phyloP scores from a whole-genome alignment of 2,888 invertebrate species.

The Trichogramma evanescens region DNA sequence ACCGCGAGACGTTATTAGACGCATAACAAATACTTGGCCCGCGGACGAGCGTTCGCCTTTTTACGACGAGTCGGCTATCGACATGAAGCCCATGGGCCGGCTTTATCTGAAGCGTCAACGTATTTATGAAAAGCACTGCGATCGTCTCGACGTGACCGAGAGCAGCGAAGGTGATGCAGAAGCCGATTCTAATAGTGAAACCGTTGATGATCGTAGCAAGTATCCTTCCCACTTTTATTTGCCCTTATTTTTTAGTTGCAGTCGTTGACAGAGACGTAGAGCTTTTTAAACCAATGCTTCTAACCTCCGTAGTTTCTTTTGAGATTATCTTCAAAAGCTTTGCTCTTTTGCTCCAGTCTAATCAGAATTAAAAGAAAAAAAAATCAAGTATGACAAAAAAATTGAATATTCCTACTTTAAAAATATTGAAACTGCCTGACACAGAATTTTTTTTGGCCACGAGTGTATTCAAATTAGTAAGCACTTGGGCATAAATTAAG shows the following conservation, averaged over 20 bases:
- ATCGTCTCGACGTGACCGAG: slow-evolving; percentile 53
- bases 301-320: neutral
- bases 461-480: too few species aligned
- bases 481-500: too few species aligned
- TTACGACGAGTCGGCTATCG: slow-evolving; percentile 59
- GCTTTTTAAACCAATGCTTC: neutral
- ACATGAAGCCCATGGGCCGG: slow-evolving; percentile 78
- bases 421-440: too few species aligned
- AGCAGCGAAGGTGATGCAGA: slow-evolving; percentile 12
- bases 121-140: slow-evolving; percentile 68
- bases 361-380: too few species aligned
- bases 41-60: slow-evolving; percentile 90
- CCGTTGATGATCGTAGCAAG: slow-evolving; percentile 51
- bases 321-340: neutral
- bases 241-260: slow-evolving; percentile 4
- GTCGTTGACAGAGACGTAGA: neutral
- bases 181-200: too few species aligned
- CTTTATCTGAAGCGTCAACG: slow-evolving; percentile 71
- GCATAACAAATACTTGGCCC: slow-evolving; percentile 84
- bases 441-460: too few species aligned
- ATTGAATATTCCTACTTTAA: too few species aligned
- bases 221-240: slow-evolving; percentile 31
- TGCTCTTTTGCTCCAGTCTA: too few species aligned
- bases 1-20: slow-evolving; percentile 77
- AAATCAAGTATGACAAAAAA: too few species aligned